Percentiles rank a stretch among this genome's conserved stretches.
These are phyloP conservation scores for Oxyteleia sp. DNA, from an alignment of 2,888 invertebrate species.

Conservation along the genomic window DNA sequence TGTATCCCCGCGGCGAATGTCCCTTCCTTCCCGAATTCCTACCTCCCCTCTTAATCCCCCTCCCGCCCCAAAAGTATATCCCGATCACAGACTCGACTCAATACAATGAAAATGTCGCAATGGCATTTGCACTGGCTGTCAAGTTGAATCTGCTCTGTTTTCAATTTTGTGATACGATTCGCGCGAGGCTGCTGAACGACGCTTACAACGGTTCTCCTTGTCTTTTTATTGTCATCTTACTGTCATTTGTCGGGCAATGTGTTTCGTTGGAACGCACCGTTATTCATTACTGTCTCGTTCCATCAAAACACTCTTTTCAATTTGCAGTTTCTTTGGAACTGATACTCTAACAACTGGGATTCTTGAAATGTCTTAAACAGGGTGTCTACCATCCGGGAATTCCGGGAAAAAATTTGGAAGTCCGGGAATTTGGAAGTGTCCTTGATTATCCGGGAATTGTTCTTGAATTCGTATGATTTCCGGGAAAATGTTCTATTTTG, in stretches of 20 bases:
- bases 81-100: conserved; percentile 80
- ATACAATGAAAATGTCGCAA: conserved; percentile 64
- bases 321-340: conserved; percentile 45
- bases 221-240: conserved; percentile 44
- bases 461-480: too few relatives aligned
- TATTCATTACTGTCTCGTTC: too few relatives aligned
- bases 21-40: background rate
- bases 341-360: too few relatives aligned
- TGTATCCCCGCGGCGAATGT: too few relatives aligned
- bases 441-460: too few relatives aligned
- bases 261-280: too few relatives aligned
- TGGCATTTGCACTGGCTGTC: conserved; percentile 81
- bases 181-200: conserved; percentile 79
- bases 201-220: conserved; percentile 79
- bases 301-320: conserved; percentile 17
- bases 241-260: background rate
- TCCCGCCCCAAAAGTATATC: conserved; percentile 18
- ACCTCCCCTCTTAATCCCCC: background rate
- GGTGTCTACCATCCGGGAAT: too few relatives aligned
- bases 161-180: conserved; percentile 83
- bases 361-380: too few relatives aligned
- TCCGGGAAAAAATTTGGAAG: too few relatives aligned
- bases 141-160: conserved; percentile 81
- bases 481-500: too few relatives aligned
- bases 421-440: too few relatives aligned